Conservation (phyloP, 2,888 invertebrate genomes). For the Taphrorychus bicolor region DNA sequence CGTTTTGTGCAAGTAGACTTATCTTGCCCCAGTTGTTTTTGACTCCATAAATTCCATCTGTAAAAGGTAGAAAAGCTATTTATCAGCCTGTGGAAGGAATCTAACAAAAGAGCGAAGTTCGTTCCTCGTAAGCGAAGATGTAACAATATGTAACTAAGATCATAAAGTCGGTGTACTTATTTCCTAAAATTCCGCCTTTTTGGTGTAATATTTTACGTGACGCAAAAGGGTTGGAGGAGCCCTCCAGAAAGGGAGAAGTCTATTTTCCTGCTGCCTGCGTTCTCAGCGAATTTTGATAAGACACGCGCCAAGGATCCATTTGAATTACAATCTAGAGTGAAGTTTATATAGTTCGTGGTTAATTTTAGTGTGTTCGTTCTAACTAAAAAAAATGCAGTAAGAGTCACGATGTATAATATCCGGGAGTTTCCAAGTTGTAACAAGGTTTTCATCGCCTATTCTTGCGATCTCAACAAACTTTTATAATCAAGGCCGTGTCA, state of each 20-base stretch:
- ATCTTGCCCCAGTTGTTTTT: not conserved
- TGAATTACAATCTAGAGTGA: not conserved
- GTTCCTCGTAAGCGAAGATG: not conserved
- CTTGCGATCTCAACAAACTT: not conserved
- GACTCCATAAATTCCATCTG: not conserved
- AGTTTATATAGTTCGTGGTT: not conserved
- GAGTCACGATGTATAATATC: too few species aligned
- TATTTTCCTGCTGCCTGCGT: not conserved
- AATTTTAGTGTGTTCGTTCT: not conserved
- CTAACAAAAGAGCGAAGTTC: not conserved
- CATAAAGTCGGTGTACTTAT: not conserved
- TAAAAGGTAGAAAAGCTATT: not conserved
- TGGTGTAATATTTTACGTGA: not conserved
- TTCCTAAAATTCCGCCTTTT: not conserved
- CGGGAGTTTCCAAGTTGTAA: constrained; percentile 1
- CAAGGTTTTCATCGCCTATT: not conserved
- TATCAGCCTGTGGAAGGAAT: not conserved
- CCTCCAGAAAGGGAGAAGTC: not conserved
- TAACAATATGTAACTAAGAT: not conserved
- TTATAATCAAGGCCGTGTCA: constrained; percentile 2
- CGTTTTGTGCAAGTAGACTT: not conserved
- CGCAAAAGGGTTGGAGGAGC: not conserved
- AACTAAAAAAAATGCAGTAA: too few species aligned
- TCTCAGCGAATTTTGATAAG: not conserved
- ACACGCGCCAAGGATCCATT: not conserved